A percentile compares a stretch with the other conserved stretches of the same genome.
These are phyloP conservation scores for Nannobrachium achirus DNA, from an alignment of 2,113 vertebrate genomes.

Conservation along the genomic window DNA sequence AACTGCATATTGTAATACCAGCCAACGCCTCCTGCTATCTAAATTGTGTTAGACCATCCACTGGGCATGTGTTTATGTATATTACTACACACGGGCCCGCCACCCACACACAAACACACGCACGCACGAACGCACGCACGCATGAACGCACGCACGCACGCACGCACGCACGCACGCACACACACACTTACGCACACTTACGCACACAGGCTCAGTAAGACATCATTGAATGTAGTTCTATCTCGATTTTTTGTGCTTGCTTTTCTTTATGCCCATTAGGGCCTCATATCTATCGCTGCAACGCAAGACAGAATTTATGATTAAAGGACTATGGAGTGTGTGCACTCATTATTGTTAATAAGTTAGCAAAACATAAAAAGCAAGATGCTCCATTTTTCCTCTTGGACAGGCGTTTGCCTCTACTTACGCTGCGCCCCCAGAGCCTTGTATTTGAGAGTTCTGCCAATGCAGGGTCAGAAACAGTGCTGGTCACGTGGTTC, in stretches of 20 bases:
- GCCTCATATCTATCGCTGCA: slow-evolving; percentile 9
- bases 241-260: slow-evolving; percentile 7
- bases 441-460: too few species aligned
- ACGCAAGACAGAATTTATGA: background rate
- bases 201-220: background rate
- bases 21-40: background rate
- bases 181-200: background rate
- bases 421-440: too few species aligned
- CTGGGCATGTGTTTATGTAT: slow-evolving; percentile 25
- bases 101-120: too few species aligned
- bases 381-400: slow-evolving; percentile 48
- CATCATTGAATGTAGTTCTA: slow-evolving; percentile 24
- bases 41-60: background rate
- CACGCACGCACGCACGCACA: background rate
- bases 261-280: slow-evolving; percentile 45
- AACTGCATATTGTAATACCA: background rate
- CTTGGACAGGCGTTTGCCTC: too few species aligned
- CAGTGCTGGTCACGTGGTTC: too few species aligned
- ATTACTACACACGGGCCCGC: background rate
- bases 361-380: slow-evolving; percentile 39
- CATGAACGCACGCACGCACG: background rate
- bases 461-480: too few species aligned
- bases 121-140: too few species aligned
- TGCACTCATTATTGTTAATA: slow-evolving; percentile 19
- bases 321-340: slow-evolving; percentile 20